Base-by-base conservation (phyloP, 2,113 vertebrate species). In the Oceanites oceanicus region DNA sequence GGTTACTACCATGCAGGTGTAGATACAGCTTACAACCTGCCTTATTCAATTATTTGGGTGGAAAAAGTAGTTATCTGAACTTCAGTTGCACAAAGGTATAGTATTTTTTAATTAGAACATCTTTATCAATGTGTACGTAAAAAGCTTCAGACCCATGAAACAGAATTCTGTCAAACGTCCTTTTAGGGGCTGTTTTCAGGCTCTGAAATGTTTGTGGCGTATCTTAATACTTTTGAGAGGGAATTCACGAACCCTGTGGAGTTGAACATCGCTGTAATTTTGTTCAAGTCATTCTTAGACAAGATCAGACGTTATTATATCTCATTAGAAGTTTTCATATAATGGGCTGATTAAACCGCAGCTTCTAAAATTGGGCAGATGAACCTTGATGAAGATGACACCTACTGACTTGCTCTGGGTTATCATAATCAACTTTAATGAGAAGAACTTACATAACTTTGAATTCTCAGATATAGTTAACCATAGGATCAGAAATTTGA, bases 391-490 rank as follows among this genome's bases (percentile, higher is more conserved):
- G 90, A 67, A 90, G 78, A 73, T 93, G 74, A 59, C 62, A 92
- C 77, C 84, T 73, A 47, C 81, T 88, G 58, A 82, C 66, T 96
- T 88, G 45, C 87, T 93, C 53, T 88, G 82, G 53, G n/a, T 88
- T 94, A 59, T 77, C 55, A 17, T 80, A 70, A 76, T 90, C 32
- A 63, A n/a, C 52, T 90, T 88, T 59, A 86, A 40, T 36, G 65
- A 92, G 63, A 73, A 86, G 67, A 71, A 77, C 23, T 94, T 94
- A 29, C 0, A 3, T 59, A 94, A 91, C 32, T 72, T 82, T 14
- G 7, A 53, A 50, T 79, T 92, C 38, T 86, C 29, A 59, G 49
- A 13, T 78, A 20, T 4, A 34, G 72, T 68, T 55, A 59, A 67
- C 38, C 18, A n/a, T 58, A 7, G 70, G 23, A 67, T 90, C 11